Percentiles rank a stretch among this genome's conserved stretches.
These are phyloP conservation scores for Erinaceus europaeus DNA, from an alignment of 2,113 vertebrate species.

Conservation along the genomic window DNA sequence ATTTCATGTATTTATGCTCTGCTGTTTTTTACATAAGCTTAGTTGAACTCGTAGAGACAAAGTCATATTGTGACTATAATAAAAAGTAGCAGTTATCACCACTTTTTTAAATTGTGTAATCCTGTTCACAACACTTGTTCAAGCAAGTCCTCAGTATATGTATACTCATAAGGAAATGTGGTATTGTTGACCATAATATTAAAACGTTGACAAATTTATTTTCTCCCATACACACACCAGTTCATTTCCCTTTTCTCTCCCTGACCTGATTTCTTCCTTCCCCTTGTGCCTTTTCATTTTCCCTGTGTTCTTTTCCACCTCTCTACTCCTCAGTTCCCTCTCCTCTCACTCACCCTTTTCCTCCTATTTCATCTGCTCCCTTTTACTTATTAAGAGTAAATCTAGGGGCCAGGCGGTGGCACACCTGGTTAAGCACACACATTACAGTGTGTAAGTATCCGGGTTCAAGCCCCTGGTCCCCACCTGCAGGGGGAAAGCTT, in stretches of 20 bases:
- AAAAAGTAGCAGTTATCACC: not conserved
- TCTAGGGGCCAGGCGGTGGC: too few relatives aligned
- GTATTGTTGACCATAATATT: not conserved
- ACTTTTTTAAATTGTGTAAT: not conserved
- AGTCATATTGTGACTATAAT: not conserved
- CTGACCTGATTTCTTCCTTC: not conserved
- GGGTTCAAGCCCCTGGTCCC: too few relatives aligned
- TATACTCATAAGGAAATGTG: not conserved
- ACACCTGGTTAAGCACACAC: too few relatives aligned
- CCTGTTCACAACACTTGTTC: not conserved
- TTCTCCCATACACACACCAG: not conserved
- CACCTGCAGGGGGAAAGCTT: too few relatives aligned
- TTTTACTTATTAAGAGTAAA: not conserved
- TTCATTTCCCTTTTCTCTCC: rapidly evolving
- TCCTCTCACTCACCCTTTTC: not conserved
- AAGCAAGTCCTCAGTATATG: not conserved
- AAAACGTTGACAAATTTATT: not conserved
- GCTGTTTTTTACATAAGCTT: too few relatives aligned
- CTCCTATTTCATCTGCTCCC: not conserved
- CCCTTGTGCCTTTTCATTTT: too few relatives aligned
- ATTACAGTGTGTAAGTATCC: too few relatives aligned
- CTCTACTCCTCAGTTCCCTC: not conserved
- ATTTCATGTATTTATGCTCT: too few relatives aligned
- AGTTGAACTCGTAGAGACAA: not conserved
- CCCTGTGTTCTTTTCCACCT: not conserved